Base-by-base conservation (phyloP, 1,140 invertebrate species). In the Neodiprion virginianus region DNA sequence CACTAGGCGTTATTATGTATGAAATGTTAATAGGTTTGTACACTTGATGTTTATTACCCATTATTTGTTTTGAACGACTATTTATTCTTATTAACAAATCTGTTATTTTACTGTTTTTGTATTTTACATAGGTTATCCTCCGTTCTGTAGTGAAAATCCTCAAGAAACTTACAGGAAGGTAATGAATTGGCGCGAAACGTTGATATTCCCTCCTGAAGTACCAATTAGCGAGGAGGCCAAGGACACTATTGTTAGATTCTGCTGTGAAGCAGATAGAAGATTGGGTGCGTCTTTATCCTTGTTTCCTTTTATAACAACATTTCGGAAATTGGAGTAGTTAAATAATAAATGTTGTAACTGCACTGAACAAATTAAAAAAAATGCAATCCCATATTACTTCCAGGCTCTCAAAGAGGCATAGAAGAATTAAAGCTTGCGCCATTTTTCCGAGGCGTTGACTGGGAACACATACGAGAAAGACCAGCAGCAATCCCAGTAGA, bases 141-240 rank as follows among this genome's bases (percentile, higher is more conserved):
- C 98, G 61, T 99, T 99, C 88, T 99, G 98, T 88, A 99, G 97
- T 50, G 98, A 99, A 88, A 99, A 98, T 84, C 98, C 99, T 12
- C 97, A 99, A 89, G 99, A 99, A 89, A 99, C 98, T 17, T 99
- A 99, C 89, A 93, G 96, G 72, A 99, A 99, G 91, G 98, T 99
- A 69, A 99, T 99, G 96, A 99, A 98, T 85, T 99, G 98, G 98
- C 91, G 96, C 77, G 97, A 99, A 83, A 99, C 98, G 1, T 90
- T 99, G 67, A 94, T 97, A 47, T 99, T 99, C 88, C 99, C 99
- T 10, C 98, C 98, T 1, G 98, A 99, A 91, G 97, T 99, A 79
- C 98, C 99, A 73, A 99, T 99, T 83, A 98, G 97, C 74, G 97
- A 98, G 89, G 95, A 96, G 86, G 95, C 95, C 74, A 93, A 95